Evolutionary conservation across 2,797 vertebrate genomes (phyloP).

Genomic region (Cyprinella venusta): DNA sequence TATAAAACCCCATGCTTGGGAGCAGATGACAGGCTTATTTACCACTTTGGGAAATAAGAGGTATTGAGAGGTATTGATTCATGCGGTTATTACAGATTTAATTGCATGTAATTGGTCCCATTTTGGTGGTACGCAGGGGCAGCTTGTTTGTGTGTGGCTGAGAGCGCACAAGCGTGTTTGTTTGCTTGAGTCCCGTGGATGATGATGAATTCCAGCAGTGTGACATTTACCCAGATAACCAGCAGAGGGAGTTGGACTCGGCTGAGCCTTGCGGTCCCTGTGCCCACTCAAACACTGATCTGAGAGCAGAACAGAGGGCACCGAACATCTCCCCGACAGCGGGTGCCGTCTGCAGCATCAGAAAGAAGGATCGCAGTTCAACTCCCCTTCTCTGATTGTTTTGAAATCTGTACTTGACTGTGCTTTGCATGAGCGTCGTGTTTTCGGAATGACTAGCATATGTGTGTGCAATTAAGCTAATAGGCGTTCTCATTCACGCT

Average conservation of each 20-base stretch:
- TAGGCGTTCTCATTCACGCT: constrained; percentile 42
- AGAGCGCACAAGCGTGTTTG: constrained; percentile 1
- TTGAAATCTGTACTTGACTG: constrained; percentile 1
- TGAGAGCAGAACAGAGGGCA: constrained; percentile 7
- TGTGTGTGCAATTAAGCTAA: constrained; percentile 49
- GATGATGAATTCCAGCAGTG: constrained; percentile 8
- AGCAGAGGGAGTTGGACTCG: constrained; percentile 62
- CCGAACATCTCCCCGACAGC: not conserved
- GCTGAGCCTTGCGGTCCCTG: not conserved
- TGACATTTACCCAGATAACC: constrained; percentile 47
- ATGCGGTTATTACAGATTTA: constrained; percentile 38
- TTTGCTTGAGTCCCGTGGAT: not conserved
- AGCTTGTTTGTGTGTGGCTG: constrained; percentile 20
- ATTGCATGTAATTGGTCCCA: constrained; percentile 42
- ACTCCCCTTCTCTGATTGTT: constrained; percentile 12
- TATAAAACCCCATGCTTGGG: constrained; percentile 5
- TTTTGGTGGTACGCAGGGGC: constrained; percentile 8
- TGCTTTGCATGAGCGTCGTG: constrained; percentile 23
- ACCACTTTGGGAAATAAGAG: constrained; percentile 37
- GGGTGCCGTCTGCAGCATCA: not conserved
- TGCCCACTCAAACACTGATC: constrained; percentile 16
- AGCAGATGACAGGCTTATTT: constrained; percentile 24
- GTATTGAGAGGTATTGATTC: constrained; percentile 43
- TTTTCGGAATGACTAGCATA: constrained; percentile 15
- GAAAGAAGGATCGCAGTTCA: constrained; percentile 16